Evolutionary conservation across 2,888 invertebrate species (phyloP), one percentile per base, ranked within the genome.

Genomic region (Drymonia ruficornis): DNA sequence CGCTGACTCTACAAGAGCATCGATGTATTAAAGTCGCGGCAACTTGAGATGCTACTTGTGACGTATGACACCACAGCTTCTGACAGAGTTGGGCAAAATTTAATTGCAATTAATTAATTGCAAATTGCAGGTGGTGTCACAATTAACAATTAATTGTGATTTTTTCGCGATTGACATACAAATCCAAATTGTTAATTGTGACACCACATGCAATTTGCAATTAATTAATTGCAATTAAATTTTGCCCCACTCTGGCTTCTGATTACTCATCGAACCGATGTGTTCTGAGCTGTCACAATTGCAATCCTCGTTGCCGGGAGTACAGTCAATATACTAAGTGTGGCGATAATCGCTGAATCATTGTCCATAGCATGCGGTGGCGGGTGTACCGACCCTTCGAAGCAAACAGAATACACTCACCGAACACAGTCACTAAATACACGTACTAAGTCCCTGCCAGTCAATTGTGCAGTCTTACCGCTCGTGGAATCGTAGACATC

Each of bases 391-490:
- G 13, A 40, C 16, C 15, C 15, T 40, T 43, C 43, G 19, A 9
- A 19, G 18, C 19, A 19, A 43, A 43, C 19, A 43, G 23, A 43
- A 43, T 43, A 12, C 12, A 43, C 43, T 43, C 19, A 43, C 19
- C 43, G 19, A 43, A 43, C 43, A 16, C 43, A 9, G 43, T 11
- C 43, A 43, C 43, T 43, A 43, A 19, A 43, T 43, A 15, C 19
- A 19, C 43, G 19, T 19, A 43, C 42, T 42, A 43, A 43, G 12
- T 43, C 43, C 16, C 40, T 40, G 19, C 13, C 12, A 12, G 19
- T 43, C 13, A 19, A 43, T 43, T 19, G 9, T 9, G 40, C 13
- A 40, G 16, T 40, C 11, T 19, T 43, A 13, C 43, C 16, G 40
- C 16, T 40, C 40, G 11, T 19, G 19, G 16, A 16, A 16, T 2